phyloP scores from a whole-genome alignment of 1,140 invertebrate genomes.

The Adoxophyes honmai region DNA sequence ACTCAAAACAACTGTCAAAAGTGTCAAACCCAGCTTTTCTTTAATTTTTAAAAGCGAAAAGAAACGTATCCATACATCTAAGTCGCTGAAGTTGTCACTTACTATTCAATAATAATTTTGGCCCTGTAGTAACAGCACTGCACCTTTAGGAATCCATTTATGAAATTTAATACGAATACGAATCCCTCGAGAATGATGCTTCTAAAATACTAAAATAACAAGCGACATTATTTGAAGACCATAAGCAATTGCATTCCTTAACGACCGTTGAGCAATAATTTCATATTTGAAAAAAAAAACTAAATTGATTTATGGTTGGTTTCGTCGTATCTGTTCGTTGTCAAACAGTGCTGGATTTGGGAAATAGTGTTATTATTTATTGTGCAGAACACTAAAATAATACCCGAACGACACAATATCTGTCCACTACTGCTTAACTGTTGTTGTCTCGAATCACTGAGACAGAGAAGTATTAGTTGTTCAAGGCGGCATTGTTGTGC shows the following conservation, averaged over 20 bases:
- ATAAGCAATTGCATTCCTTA: neutral
- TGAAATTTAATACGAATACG: too few species aligned
- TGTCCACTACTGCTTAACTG: neutral
- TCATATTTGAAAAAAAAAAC: neutral
- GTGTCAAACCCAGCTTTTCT: too few species aligned
- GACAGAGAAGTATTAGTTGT: neutral
- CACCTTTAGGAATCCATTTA: too few species aligned
- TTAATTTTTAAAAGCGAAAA: too few species aligned
- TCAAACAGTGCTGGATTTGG: neutral
- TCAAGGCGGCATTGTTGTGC: neutral
- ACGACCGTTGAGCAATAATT: neutral
- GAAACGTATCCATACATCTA: too few species aligned
- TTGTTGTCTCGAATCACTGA: neutral
- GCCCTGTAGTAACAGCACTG: too few species aligned
- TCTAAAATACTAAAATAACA: too few species aligned
- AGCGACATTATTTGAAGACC: too few species aligned
- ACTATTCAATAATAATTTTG: too few species aligned
- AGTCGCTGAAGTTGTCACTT: too few species aligned
- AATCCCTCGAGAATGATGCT: too few species aligned
- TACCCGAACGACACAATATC: neutral
- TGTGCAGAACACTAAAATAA: neutral
- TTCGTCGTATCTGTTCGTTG: slow-evolving; percentile 1
- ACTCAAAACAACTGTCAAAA: too few species aligned
- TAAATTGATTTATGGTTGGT: neutral
- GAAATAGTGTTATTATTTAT: neutral